Base-by-base conservation (phyloP, 2,113 vertebrate genomes). In the Saccopteryx bilineata region DNA sequence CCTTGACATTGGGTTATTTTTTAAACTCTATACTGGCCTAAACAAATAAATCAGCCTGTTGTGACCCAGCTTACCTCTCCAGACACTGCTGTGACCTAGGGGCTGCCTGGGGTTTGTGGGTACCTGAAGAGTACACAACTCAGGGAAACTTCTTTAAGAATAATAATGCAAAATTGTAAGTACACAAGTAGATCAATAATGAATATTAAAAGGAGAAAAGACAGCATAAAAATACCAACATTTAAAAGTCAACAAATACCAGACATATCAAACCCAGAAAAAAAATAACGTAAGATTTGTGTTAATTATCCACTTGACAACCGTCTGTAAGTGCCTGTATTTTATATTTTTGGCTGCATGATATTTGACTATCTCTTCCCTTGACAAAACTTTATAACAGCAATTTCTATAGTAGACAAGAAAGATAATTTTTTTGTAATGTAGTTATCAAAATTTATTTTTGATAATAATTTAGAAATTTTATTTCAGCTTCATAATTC, bases 221-320 rank as follows among this genome's bases (percentile, higher is more conserved):
- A 81, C 60, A 54, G 10, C 19, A 79, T 9, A 82, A 81, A 94
- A 94, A 60, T 50, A 86, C 61, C 31, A 86, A 65, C 48, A 89
- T 93, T 93, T 19, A 65, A 89, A 94, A 79, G 31, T 13, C 81
- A 75, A 74, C 19, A 63, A 56, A 79, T 28, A 76, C 24, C 81
- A 88, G 11, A 96, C 91, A 66, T 56, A 84, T 9, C 5, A 63
- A 66, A 60, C 8, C 8, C 24, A 52, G 33, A 31, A 54, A 80
- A 65, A 82, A 63, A 69, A 39, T 54, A 72, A 91, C 1, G 46
- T 66, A 52, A 86, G n/a, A 80, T 61, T 48, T 56, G 56, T 78
- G n/a, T 66, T 88, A n/a, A 79, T 87, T 84, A 75, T 66, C 69
- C 84, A 74, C 33, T 71, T 82, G 46, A 85, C 24, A 95, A 87